These are phyloP conservation scores for Apteryx owenii DNA, from an alignment of 2,113 vertebrate species.

Conservation along the genomic window DNA sequence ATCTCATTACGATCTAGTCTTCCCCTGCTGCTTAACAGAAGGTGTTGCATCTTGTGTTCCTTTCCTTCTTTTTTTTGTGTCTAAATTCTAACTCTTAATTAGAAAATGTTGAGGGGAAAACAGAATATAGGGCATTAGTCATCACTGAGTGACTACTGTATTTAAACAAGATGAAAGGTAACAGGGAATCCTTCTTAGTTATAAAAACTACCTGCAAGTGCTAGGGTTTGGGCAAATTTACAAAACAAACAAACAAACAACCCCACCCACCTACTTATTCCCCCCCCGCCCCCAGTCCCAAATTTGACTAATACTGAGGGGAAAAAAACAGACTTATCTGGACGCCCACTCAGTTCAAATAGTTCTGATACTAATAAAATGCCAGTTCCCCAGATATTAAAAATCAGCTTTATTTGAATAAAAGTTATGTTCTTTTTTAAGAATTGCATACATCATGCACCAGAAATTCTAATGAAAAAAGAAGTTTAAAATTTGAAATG, in stretches of 20 bases:
- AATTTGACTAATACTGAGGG: neutral
- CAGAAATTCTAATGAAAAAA: neutral
- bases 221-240: neutral
- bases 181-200: neutral
- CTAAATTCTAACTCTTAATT: constrained; percentile 9
- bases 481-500: neutral
- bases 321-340: neutral
- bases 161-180: neutral
- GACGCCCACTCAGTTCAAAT: neutral
- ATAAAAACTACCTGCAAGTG: neutral
- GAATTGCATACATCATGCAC: neutral
- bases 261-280: neutral
- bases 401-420: neutral
- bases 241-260: neutral
- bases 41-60: neutral
- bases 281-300: neutral
- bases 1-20: neutral
- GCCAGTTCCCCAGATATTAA: neutral
- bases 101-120: neutral
- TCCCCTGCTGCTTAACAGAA: constrained; percentile 20
- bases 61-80: neutral
- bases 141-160: neutral
- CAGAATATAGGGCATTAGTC: constrained; percentile 21
- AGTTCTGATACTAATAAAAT: neutral
- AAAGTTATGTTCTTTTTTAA: neutral